Evolutionary conservation across 2,888 invertebrate genomes (phyloP), one percentile per base, ranked within the genome.

Genomic region (Phaonia tiefii): DNA sequence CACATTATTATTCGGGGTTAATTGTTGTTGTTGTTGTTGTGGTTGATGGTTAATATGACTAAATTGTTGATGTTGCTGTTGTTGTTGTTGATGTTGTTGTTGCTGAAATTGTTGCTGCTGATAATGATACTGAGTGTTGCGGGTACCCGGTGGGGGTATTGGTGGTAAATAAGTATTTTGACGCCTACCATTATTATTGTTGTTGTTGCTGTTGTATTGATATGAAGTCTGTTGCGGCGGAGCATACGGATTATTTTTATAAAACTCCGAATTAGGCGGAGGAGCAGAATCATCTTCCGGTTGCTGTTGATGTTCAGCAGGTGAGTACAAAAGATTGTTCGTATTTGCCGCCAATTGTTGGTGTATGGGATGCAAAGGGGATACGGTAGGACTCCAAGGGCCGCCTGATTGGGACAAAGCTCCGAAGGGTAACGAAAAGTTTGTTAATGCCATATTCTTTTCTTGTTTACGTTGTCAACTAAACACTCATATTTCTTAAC

Each of bases 401-500:
- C 84, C 75, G 2, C 83, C 80, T 22, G 84, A 83, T 79, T 87
- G 89, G 5, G 88, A 84, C 31, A 88, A 83, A 1, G 87, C 84
- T 65, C 89, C 89, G 82, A 91, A 91, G 54, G 91, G 91, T 82
- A 91, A 82, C 66, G 91, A 89, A 85, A 90, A 91, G 83, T 91
- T 91, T 78, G 90, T 86, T 80, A 91, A 83, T 49, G 91, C 89
- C 91, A 91, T 91, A 65, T 75, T 58, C n/a, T 49, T 46, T 42
- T 17, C 10, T 60, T 39, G 39, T 31, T 25, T 46, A 56, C 15
- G 60, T 22, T 66, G 60, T 46, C 76, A 74, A 71, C 49, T 73
- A 54, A 8, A 10, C 72, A 58, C 15, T 20, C 20, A 26, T 26
- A 37, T 20, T 63, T 31, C 31, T 1, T 1, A 56, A 22, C 3